Percentiles rank a stretch among this genome's conserved stretches.
Evolutionary conservation across 2,797 vertebrate genomes (phyloP).

Genomic region (Bradypodion ventrale): DNA sequence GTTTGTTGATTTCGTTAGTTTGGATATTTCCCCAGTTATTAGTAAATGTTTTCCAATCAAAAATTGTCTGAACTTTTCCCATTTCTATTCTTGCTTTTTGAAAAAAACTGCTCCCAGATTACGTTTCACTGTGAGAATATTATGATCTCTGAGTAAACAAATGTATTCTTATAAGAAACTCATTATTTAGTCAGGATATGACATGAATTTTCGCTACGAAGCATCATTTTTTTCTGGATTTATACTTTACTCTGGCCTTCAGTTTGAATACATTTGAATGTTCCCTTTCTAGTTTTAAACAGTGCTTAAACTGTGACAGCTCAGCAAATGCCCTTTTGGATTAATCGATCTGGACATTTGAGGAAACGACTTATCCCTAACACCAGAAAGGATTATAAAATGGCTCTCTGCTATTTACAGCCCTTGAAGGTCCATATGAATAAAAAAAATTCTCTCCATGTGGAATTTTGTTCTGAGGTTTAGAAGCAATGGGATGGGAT

Average conservation of each 20-base stretch:
- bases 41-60: slow-evolving; percentile 5
- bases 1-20: background rate
- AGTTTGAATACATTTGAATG: background rate
- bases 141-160: slow-evolving; percentile 2
- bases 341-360: slow-evolving; percentile 11
- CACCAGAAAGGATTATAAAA: slow-evolving; percentile 20
- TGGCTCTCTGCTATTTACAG: slow-evolving; percentile 1
- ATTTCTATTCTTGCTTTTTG: background rate
- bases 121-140: background rate
- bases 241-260: background rate
- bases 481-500: background rate
- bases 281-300: slow-evolving; percentile 5
- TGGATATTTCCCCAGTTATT: background rate
- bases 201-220: background rate
- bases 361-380: slow-evolving; percentile 1
- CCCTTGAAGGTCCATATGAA: background rate
- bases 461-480: background rate
- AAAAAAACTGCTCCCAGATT: background rate
- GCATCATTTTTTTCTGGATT: slow-evolving; percentile 14
- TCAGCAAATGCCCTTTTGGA: slow-evolving; percentile 28
- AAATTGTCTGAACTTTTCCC: background rate
- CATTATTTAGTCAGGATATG: slow-evolving; percentile 7
- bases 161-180: background rate
- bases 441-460: too few relatives aligned
- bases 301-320: slow-evolving; percentile 6